Evolutionary conservation across 1,140 invertebrate genomes (phyloP).

Genomic region (Fragariocoptes setiger): DNA sequence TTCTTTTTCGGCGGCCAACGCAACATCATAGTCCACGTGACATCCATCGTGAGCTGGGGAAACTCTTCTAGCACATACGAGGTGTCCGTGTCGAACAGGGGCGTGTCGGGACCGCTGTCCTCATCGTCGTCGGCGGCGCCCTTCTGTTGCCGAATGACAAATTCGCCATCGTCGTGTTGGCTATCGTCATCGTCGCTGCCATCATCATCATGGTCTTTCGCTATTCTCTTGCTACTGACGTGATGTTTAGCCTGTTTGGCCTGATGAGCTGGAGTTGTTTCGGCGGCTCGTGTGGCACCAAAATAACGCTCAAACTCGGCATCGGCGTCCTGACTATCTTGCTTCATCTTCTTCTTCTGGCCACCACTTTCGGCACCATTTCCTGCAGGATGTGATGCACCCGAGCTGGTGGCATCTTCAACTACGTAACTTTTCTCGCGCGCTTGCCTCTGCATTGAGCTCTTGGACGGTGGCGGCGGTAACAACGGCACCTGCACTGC

Average conservation of each 20-base stretch:
- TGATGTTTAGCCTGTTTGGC: too few relatives aligned
- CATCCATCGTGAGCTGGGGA: slow-evolving; percentile 35
- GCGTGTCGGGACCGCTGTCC: slow-evolving; percentile 15
- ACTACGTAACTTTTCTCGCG: slow-evolving; percentile 1
- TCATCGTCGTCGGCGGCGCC: background rate
- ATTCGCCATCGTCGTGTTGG: background rate
- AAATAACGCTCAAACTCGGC: slow-evolving; percentile 6
- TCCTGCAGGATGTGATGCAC: slow-evolving; percentile 11
- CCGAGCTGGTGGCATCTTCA: slow-evolving; percentile 10
- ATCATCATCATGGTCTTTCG: background rate
- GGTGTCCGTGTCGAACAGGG: slow-evolving; percentile 73
- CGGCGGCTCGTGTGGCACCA: slow-evolving; percentile 7
- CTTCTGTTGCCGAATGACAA: background rate
- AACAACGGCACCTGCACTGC: slow-evolving; percentile 12
- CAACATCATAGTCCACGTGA: slow-evolving; percentile 89
- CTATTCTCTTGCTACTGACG: too few relatives aligned
- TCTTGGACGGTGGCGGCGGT: slow-evolving; percentile 13
- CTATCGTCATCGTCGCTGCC: background rate
- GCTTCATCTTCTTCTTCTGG: slow-evolving; percentile 9
- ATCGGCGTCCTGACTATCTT: background rate
- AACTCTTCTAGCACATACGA: slow-evolving; percentile 73
- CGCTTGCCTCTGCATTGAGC: slow-evolving; percentile 8
- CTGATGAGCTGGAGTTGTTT: too few relatives aligned
- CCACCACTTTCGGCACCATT: slow-evolving; percentile 9
- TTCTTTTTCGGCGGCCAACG: slow-evolving; percentile 92